These are phyloP conservation scores for Odocoileus hemionus DNA, from an alignment of 2,113 vertebrate genomes.

Conservation along the genomic window DNA sequence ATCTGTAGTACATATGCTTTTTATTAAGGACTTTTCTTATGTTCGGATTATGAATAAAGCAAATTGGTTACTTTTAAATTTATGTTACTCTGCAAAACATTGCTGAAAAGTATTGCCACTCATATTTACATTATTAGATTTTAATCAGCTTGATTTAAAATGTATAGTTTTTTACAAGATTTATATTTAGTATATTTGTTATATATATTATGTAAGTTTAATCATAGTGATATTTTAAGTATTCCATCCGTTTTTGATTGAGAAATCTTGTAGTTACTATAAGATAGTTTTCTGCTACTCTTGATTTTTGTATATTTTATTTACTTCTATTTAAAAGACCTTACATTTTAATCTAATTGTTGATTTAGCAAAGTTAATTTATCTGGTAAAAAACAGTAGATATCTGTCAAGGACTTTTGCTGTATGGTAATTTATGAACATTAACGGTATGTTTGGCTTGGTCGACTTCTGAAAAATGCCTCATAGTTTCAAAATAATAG, in stretches of 20 bases:
- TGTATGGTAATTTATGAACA: not conserved
- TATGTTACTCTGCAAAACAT: not conserved
- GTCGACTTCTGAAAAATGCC: not conserved
- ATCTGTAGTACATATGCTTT: not conserved
- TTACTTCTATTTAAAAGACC: not conserved
- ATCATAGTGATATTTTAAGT: slow-evolving; percentile 1
- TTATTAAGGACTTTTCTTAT: not conserved
- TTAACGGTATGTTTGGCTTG: not conserved
- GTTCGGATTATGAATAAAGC: not conserved
- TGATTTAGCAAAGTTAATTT: slow-evolving; percentile 24
- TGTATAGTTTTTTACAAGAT: not conserved
- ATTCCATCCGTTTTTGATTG: not conserved
- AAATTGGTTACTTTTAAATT: not conserved
- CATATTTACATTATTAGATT: not conserved
- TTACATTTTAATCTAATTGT: not conserved
- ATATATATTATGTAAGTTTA: not conserved
- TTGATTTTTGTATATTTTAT: not conserved
- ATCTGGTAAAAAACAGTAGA: not conserved
- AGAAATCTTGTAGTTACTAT: not conserved
- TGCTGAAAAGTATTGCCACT: not conserved
- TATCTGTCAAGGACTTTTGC: slow-evolving; percentile 5
- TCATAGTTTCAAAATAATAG: slow-evolving; percentile 30
- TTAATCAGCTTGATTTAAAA: slow-evolving; percentile 25
- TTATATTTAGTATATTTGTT: not conserved
- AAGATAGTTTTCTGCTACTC: not conserved